Base-by-base conservation (phyloP, 2,113 vertebrate species). In the Arothron firmamentum region DNA sequence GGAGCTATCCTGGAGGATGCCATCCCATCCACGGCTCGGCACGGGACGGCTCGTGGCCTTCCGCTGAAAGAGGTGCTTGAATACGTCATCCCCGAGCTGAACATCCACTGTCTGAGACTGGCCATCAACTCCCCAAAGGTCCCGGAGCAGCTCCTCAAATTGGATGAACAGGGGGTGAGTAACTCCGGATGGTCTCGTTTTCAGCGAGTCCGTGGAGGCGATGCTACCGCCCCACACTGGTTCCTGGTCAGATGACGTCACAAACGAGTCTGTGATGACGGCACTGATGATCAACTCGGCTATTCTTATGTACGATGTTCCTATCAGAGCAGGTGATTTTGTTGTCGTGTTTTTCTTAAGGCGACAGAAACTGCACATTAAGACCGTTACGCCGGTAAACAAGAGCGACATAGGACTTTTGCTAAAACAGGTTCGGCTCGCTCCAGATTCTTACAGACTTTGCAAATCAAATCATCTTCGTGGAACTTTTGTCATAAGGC, bases 1-100 rank as follows among this genome's bases (percentile, higher is more conserved):
- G 97, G 97, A 66, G 94, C 96, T n/a, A 95, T 99, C 78, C 83
- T 97, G 67, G 97, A 99, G 81, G 96, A 98, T 19, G 95, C 96
- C 2, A 91, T 99, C 25, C 94, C 97, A 31, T 97, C 96, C 62
- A 97, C 95, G 0, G 93, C 95, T 0, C 89, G 94, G 56, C 96
- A 98, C 1, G 97, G 97, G 62, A 97, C 92, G 0, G 92, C 96
- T 8, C 93, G 97, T 0, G 97, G 96, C 2, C 92, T 99, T 16
- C 97, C 97, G 0, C 92, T 97, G 52, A 98, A 96, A 75, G 97
- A 99, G 72, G 94, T 99, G 1, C 90, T 99, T 4, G 97, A 98
- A 55, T 98, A 96, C 4, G 94, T 96, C 52, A 86, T 99, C 72
- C 97, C 97, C 0, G 97, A 97, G 79, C 90, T 99, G 42, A 93